Base-by-base conservation (phyloP, 2,113 vertebrate species). In the Myiopsitta monachus region DNA sequence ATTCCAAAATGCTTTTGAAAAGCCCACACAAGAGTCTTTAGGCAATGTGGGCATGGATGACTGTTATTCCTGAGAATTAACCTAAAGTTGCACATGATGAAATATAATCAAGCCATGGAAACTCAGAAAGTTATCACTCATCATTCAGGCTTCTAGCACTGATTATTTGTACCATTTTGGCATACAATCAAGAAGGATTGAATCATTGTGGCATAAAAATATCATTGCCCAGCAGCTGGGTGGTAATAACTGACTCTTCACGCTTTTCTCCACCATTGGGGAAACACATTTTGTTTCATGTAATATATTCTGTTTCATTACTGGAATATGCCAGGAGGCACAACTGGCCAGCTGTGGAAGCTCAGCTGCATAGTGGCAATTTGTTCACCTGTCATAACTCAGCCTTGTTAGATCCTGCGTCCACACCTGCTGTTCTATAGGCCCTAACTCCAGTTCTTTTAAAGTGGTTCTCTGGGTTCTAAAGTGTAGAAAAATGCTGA, bases 331-430 rank as follows among this genome's bases (percentile, higher is more conserved):
- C 30, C 62, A 95, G 51, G 69, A 82, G 62, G 61, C 73, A 89
- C 62, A 68, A 89, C 88, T 84, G 47, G 47, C 83, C 95, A 95
- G 92, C 88, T 95, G 91, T 82, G 66, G 55, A n/a, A 88, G 19
- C 64, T 92, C 72, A 91, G 73, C 46, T 92, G 51, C 62, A 28
- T 5, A 15, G 47, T n/a, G 30, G 47, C 55, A 68, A 87, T 96
- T 91, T 91, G 26, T 92, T 94, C 87, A 91, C 66, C 39, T 84
- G 47, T 72, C 6, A 3, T 79, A 84, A 88, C 24, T 92, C 55
- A 91, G 54, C 36, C 44, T 47, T 76, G 24, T 79, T 92, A 86
- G 73, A 67, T 51, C 5, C 2, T 49, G 26, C 78, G 38, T 74
- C 73, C 44, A 54, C 80, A 90, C 23, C 44, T 90, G 83, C 67